phyloP scores from a whole-genome alignment of 2,797 vertebrate genomes.

The Leptodactylus fallax region DNA sequence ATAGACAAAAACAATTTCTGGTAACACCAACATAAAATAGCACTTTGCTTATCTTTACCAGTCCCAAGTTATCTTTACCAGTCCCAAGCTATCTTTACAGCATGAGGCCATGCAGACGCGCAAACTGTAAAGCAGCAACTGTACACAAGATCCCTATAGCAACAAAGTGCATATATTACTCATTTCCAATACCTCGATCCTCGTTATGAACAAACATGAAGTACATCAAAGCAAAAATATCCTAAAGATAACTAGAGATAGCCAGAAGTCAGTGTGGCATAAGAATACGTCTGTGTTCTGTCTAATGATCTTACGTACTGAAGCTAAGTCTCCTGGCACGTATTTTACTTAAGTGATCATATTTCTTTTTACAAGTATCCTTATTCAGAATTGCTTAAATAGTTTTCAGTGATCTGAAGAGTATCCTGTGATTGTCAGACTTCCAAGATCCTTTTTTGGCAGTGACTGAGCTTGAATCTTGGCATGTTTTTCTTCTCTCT shows the following conservation, averaged over 20 bases:
- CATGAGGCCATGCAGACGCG: not conserved
- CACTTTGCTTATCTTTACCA: constrained; percentile 27
- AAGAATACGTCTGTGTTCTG: not conserved
- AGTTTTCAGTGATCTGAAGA: constrained; percentile 43
- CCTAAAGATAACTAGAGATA: not conserved
- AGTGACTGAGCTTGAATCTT: constrained; percentile 31
- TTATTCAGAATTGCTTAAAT: constrained; percentile 27
- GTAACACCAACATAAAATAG: constrained; percentile 42
- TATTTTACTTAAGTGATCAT: not conserved
- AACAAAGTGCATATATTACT: not conserved
- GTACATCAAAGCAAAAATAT: not conserved
- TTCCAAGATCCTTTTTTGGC: constrained; percentile 47
- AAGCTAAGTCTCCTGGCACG: not conserved
- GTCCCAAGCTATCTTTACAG: not conserved
- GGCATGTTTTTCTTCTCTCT: constrained; percentile 27
- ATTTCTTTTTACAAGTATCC: constrained; percentile 27
- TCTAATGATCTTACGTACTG: not conserved
- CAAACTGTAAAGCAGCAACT: not conserved
- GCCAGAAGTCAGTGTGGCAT: not conserved
- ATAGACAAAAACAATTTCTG: constrained; percentile 33
- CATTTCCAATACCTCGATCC: not conserved
- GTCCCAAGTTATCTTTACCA: constrained; percentile 8
- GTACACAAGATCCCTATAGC: constrained; percentile 19
- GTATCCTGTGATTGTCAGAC: constrained; percentile 21
- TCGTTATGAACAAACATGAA: not conserved